Evolutionary conservation across 2,113 vertebrate species (phyloP).

Genomic region (Leptodactylus fuscus): DNA sequence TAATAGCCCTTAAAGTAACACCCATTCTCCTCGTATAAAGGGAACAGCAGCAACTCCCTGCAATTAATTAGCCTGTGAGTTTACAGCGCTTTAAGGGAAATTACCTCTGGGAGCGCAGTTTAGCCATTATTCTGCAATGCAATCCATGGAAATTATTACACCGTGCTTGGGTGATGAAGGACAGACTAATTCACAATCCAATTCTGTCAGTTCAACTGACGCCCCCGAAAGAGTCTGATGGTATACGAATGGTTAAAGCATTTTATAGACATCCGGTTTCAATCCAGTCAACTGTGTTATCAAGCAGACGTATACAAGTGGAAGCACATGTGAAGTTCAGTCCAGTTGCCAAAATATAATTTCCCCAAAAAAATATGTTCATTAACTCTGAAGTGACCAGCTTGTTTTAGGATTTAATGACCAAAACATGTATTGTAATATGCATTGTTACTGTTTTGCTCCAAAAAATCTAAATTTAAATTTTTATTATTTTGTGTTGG

Average conservation of each 20-base stretch:
- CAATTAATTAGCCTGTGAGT: conserved; percentile 28
- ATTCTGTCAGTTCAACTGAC: neutral
- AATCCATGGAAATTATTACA: neutral
- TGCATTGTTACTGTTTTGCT: no score
- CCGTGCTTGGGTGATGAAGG: conserved; percentile 8
- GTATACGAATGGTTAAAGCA: neutral
- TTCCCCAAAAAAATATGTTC: neutral
- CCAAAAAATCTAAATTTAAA: no score
- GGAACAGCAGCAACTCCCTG: conserved; percentile 32
- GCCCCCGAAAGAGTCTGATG: neutral
- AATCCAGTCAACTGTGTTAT: conserved; percentile 16
- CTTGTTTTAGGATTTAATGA: no score
- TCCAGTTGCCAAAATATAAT: neutral
- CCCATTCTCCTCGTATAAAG: conserved; percentile 30
- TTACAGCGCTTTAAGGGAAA: neutral
- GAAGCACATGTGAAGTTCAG: neutral
- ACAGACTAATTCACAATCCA: neutral
- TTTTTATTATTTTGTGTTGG: no score
- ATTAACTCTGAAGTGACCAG: no score
- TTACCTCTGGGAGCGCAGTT: conserved; percentile 14
- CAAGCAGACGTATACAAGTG: neutral
- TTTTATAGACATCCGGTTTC: conserved; percentile 3
- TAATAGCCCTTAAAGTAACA: conserved; percentile 33
- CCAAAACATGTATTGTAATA: no score
- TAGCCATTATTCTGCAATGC: neutral